Evolutionary conservation across 37 sponge, comb jelly and placozoan species (phyloP), one percentile per base, ranked within the genome.

Genomic region (Agelas oroides): DNA sequence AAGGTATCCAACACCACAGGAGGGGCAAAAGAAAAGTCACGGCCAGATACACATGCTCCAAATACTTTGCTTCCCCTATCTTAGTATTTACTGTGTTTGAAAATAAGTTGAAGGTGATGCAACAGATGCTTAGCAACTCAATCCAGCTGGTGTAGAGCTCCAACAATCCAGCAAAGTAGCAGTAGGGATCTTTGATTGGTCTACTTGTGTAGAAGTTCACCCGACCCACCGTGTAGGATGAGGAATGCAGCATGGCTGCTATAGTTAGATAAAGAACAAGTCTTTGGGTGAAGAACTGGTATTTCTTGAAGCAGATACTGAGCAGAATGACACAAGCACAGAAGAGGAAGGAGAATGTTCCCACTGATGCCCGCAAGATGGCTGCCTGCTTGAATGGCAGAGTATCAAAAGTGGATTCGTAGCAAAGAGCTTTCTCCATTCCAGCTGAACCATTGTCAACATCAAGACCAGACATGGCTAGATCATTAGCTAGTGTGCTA

Each of bases 231-330:
- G 70, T 69, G 57, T 66, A 62, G 20, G 72, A 59, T 14, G 84
- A 24, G 15, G 88, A 70, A 46, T 84, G 69, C 1, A 83, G 33
- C 1, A 84, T 30, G 23, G 85, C 75, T 0, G 92, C 60, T 3
- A 92, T 65, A 36, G 71, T 59, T n/a, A 84, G 82, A 41, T 87
- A 87, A 1, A 92, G 76, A 20, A 92, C 78, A 21, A 92, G 85
- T 8, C 87, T 65, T 57, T 92, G 92, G 6, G 36, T 46, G 84
- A 92, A 84, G 66, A 87, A 59, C 36, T 46, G 25, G 58, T 92
- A 84, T 31, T 87, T 92, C 84, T 83, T 86, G 85, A 84, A 83
- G 54, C 83, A 76, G 30, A 87, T 57, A 41, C 84, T 73, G 27
- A 87, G 1, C 35, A 79, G 5, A 28, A 87, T 70, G 66, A 84